A percentile compares a stretch with the other conserved stretches of the same genome.
Conservation (phyloP, 2,888 invertebrate species). For the Melanchra persicariae region DNA sequence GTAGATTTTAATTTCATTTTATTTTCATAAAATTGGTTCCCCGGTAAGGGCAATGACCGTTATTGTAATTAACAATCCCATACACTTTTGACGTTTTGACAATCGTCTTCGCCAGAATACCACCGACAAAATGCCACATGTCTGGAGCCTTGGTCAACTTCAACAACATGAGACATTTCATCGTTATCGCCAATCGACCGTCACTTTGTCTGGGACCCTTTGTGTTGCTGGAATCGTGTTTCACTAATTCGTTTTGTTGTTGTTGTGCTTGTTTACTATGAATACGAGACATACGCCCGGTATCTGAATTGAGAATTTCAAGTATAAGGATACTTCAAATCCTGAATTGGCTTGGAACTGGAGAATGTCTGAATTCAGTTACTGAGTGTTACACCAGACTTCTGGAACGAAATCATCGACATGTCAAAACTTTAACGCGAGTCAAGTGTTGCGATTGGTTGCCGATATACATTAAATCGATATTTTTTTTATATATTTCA, state of each 20-base stretch:
- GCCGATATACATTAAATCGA: neutral
- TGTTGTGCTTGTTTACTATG: constrained; percentile 20
- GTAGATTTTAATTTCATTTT: too few species aligned
- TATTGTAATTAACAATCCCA: too few species aligned
- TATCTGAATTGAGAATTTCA: neutral
- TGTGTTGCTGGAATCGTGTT: neutral
- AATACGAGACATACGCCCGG: neutral
- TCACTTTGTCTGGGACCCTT: neutral
- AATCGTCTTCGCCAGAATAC: too few species aligned
- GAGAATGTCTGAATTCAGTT: neutral
- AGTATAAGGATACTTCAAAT: neutral
- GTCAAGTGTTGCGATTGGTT: neutral
- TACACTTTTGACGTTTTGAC: too few species aligned
- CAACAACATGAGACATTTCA: too few species aligned
- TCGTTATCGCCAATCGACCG: neutral
- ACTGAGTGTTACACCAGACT: neutral
- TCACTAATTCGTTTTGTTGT: too few species aligned
- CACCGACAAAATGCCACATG: too few species aligned
- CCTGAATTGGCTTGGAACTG: neutral
- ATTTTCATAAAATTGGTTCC: too few species aligned
- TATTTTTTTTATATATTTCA: neutral
- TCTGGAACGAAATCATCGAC: neutral
- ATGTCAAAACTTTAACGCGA: neutral
- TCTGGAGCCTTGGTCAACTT: neutral
- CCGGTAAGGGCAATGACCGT: too few species aligned